Evolutionary conservation across 2,113 vertebrate genomes (phyloP).

Genomic region (Psittacara wagleri): DNA sequence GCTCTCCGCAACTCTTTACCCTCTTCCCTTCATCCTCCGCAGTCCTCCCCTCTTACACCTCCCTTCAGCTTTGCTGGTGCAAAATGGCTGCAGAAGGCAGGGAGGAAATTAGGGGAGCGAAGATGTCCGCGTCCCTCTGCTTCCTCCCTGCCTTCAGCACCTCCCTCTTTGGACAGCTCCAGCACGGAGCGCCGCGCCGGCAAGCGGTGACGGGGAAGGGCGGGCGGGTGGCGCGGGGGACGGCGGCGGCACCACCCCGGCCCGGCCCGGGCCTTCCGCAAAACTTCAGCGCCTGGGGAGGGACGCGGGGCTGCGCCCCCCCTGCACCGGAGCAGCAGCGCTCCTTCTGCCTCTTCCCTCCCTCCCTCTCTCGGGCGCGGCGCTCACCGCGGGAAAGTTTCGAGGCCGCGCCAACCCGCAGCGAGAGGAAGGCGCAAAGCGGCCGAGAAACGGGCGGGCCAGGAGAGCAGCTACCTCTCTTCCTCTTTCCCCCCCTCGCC

Average conservation of each 20-base stretch:
- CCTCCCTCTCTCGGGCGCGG: background rate
- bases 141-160: slow-evolving; percentile 78
- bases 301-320: background rate
- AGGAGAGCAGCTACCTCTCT: rapidly evolving
- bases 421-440: background rate
- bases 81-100: slow-evolving; percentile 88
- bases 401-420: rapidly evolving
- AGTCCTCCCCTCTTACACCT: slow-evolving; percentile 16
- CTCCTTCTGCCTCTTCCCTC: background rate
- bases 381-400: background rate
- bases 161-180: slow-evolving; percentile 82
- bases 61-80: slow-evolving; percentile 60
- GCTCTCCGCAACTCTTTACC: background rate
- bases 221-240: background rate
- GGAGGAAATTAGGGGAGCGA: slow-evolving; percentile 60
- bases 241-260: background rate
- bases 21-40: background rate
- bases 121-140: slow-evolving; percentile 66
- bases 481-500: background rate
- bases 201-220: background rate
- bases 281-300: background rate
- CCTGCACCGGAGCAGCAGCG: background rate
- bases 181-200: background rate
- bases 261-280: background rate
- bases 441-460: rapidly evolving